A percentile compares a stretch with the other conserved stretches of the same genome.
These are phyloP conservation scores for Ramphastos sulfuratus DNA, from an alignment of 2,113 vertebrate genomes.

Conservation along the genomic window DNA sequence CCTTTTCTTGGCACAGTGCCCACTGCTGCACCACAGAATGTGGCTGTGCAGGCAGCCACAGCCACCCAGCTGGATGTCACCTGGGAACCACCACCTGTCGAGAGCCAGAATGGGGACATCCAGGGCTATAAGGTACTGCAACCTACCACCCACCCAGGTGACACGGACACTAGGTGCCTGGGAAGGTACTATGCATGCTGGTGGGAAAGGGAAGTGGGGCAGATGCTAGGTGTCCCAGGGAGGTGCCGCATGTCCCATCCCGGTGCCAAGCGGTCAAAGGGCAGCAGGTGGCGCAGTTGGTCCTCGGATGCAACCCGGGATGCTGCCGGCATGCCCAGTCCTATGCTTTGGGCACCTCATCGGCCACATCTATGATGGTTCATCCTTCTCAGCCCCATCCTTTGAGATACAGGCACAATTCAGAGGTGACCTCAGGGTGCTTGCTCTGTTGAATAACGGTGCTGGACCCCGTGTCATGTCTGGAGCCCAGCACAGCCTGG, in stretches of 20 bases:
- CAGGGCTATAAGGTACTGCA: conserved; percentile 92
- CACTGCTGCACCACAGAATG: conserved; percentile 86
- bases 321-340: rapidly evolving
- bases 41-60: conserved; percentile 84
- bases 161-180: background rate
- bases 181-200: rapidly evolving
- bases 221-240: background rate
- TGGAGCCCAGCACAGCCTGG: background rate
- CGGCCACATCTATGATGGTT: background rate
- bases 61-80: conserved; percentile 95
- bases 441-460: rapidly evolving
- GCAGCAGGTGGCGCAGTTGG: conserved; percentile 48
- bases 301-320: background rate
- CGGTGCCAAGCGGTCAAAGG: background rate
- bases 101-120: conserved; percentile 94
- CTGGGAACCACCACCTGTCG: conserved; percentile 89
- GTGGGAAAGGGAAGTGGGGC: background rate
- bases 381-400: background rate
- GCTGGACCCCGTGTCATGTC: rapidly evolving
- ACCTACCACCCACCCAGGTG: background rate
- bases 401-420: background rate
- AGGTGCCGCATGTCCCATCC: background rate
- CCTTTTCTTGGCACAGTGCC: conserved; percentile 79
- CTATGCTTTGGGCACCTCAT: rapidly evolving
- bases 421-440: rapidly evolving